Evolutionary conservation across 2,797 vertebrate species (phyloP).

Genomic region (Peromyscus attwateri): DNA sequence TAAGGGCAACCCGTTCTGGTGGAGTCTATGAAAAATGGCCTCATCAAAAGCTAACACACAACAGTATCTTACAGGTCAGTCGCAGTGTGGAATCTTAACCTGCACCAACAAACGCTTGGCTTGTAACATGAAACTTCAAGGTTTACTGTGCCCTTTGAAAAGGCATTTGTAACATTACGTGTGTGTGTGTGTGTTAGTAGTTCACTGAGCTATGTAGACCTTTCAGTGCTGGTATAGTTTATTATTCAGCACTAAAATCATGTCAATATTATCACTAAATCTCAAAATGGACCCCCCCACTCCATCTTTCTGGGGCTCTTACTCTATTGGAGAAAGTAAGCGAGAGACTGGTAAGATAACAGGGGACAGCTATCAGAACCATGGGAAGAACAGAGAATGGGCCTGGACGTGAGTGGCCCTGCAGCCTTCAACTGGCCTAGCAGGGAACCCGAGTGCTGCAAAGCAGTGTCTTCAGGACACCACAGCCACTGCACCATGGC

Average conservation of each 20-base stretch:
- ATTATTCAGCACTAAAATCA: background rate
- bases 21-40: background rate
- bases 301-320: too few species aligned
- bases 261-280: background rate
- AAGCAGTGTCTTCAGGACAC: background rate
- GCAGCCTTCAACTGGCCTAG: background rate
- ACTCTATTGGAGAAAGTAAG: background rate
- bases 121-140: background rate
- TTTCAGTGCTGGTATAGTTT: background rate
- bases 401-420: background rate
- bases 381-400: background rate
- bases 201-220: background rate
- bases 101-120: background rate
- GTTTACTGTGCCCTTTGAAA: background rate
- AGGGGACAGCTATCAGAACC: background rate
- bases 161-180: background rate
- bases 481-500: background rate
- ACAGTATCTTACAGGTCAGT: conserved; percentile 17
- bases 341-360: background rate
- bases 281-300: background rate
- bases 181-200: background rate
- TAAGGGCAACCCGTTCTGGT: background rate
- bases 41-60: background rate
- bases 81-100: conserved; percentile 20
- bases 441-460: background rate